These are phyloP conservation scores for Rhynchophorus ferrugineus DNA, from an alignment of 1,140 invertebrate genomes.

Conservation along the genomic window DNA sequence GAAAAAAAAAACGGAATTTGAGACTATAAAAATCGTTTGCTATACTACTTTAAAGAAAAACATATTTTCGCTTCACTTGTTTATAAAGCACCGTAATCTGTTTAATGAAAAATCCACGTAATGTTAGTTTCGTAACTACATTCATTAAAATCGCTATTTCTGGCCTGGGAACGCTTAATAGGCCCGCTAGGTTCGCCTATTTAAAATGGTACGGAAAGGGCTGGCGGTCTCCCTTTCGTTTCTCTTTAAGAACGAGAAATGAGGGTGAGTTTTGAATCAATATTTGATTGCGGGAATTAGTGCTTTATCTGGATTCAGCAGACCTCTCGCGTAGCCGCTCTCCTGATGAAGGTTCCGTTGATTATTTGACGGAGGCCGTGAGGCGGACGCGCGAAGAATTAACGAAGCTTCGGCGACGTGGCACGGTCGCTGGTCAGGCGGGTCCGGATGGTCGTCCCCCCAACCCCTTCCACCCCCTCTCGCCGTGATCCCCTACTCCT, in stretches of 20 bases:
- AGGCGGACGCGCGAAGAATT: conserved; percentile 42
- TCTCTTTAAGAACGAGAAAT: conserved; percentile 34
- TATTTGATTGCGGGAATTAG: conserved; percentile 44
- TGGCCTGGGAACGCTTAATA: conserved; percentile 1
- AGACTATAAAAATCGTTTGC: too few relatives aligned
- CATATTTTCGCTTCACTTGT: too few relatives aligned
- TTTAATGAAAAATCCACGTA: not conserved
- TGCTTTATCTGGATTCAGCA: conserved; percentile 43
- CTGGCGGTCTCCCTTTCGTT: conserved; percentile 1
- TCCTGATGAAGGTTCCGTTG: conserved; percentile 40
- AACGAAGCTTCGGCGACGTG: conserved; percentile 34
- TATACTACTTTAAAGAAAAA: too few relatives aligned
- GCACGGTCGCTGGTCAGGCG: conserved; percentile 17
- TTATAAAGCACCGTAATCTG: too few relatives aligned
- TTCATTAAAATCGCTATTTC: not conserved
- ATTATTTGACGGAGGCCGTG: conserved; percentile 42
- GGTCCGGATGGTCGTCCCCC: conserved; percentile 2
- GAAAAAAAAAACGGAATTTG: too few relatives aligned
- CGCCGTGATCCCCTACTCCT: too few relatives aligned
- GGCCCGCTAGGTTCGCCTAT: conserved; percentile 12
- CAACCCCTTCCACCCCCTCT: too few relatives aligned
- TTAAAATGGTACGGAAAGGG: conserved; percentile 11
- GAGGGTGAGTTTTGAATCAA: conserved; percentile 42
- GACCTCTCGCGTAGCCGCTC: conserved; percentile 29
- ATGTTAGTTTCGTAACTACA: not conserved